These are phyloP conservation scores for Dallia pectoralis DNA, from an alignment of 2,797 vertebrate species.

Conservation along the genomic window DNA sequence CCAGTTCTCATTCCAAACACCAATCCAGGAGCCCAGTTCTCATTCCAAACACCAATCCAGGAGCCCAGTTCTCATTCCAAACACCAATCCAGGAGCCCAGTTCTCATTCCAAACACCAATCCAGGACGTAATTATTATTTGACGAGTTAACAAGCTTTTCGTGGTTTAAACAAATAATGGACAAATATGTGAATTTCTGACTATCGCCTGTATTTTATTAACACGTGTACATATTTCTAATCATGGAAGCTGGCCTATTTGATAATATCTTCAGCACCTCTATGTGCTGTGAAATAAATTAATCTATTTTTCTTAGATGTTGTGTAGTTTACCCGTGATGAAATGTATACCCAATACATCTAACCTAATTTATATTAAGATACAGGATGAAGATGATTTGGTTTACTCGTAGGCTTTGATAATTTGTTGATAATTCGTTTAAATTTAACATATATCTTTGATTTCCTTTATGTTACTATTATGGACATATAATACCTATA, in stretches of 20 bases:
- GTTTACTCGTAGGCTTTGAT: neutral
- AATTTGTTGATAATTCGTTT: neutral
- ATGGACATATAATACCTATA: neutral
- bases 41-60: conserved; percentile 56
- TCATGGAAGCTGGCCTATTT: neutral
- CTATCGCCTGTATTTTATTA: neutral
- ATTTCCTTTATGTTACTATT: neutral
- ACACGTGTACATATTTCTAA: neutral
- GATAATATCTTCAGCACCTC: neutral
- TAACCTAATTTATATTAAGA: neutral
- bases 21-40: no score
- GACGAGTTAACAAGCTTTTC: neutral
- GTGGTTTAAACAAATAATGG: neutral
- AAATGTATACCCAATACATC: neutral
- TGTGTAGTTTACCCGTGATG: neutral
- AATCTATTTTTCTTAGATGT: neutral
- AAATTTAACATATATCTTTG: neutral
- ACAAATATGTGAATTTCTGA: neutral
- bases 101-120: neutral
- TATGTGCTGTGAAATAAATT: neutral
- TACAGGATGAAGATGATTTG: neutral
- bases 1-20: conserved; percentile 70
- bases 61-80: conserved; percentile 76
- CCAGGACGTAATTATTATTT: neutral
- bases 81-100: conserved; percentile 26